Base-by-base conservation (phyloP, 2,888 invertebrate species). In the Leptopilina syphax region DNA sequence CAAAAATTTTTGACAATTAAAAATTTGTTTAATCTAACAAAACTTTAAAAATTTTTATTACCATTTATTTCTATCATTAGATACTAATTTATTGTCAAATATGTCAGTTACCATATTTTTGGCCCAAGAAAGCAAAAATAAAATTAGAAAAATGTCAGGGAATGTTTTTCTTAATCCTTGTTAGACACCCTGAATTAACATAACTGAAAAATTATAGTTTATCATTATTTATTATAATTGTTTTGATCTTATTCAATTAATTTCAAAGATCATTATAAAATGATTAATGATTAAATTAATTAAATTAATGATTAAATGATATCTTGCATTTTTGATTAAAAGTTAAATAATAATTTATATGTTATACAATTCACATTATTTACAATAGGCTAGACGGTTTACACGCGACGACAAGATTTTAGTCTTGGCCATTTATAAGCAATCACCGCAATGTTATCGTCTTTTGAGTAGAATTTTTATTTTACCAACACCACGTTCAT, bases 391-490 rank as follows among this genome's bases (percentile, higher is more conserved):
- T 10, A 57, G 76, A 34, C 60, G 76, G 10, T 76, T 60, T 60
- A 34, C 76, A 54, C 12, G 27, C 0, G 77, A 77, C 41, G 77
- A 77, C 24, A 77, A 77, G 8, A 65, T 77, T 1, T 10, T 77
- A n/a, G 77, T 47, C 6, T 44, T 77, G 8, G 65, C 63, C 0
- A 24, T 77, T 9, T 77, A 65, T 18, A 77, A 77, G n/a, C 44
- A 77, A n/a, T 77, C 65, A 2, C 44, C 77, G 9, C 63, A 66
- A 34, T 65, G 66, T 3, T 66, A 77, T n/a, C 5, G 77, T n/a
- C 66, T 77, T 9, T 7, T 77, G 9, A 50, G 65, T 3, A 54
- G 24, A 9, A 77, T 77, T 5, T 77, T 77, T 57, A 67, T 67
- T 13, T 41, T 67, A 7, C 67, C 77, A 57, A 57, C 77, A 1